Conservation (phyloP, 2,888 invertebrate genomes). For the Calephelis perditalis region DNA sequence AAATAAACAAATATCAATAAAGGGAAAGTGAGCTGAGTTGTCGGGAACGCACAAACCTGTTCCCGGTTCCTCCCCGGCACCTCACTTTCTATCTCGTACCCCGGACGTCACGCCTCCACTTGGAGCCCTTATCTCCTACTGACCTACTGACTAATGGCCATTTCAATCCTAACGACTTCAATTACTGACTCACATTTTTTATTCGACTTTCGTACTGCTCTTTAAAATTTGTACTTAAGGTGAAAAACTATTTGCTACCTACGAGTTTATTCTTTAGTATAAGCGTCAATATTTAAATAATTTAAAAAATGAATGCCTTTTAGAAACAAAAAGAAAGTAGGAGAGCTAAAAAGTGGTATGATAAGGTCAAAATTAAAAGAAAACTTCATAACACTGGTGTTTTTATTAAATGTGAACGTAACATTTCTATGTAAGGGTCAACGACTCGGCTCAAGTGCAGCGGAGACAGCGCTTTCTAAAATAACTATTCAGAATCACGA, state of each 20-base stretch:
- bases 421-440: slow-evolving; percentile 41
- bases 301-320: too few relatives aligned
- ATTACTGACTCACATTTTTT: too few relatives aligned
- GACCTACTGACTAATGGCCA: slow-evolving; percentile 6
- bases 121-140: slow-evolving; percentile 16
- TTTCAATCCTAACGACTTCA: not conserved
- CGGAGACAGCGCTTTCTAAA: slow-evolving; percentile 69
- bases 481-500: slow-evolving; percentile 68
- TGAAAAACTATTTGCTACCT: too few relatives aligned
- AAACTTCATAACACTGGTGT: slow-evolving; percentile 5
- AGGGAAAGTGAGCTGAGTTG: slow-evolving; percentile 46
- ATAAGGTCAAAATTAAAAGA: not conserved
- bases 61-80: slow-evolving; percentile 37
- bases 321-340: too few relatives aligned
- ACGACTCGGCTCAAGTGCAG: slow-evolving; percentile 52
- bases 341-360: not conserved
- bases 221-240: too few relatives aligned
- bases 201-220: too few relatives aligned
- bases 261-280: too few relatives aligned
- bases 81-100: slow-evolving; percentile 25
- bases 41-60: slow-evolving; percentile 54
- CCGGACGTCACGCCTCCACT: slow-evolving; percentile 26
- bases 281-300: too few relatives aligned
- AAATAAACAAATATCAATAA: slow-evolving; percentile 68
- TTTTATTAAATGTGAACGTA: slow-evolving; percentile 23